Evolutionary conservation across 2,888 invertebrate genomes (phyloP).

Genomic region (Vannuccia rotundouncinata): DNA sequence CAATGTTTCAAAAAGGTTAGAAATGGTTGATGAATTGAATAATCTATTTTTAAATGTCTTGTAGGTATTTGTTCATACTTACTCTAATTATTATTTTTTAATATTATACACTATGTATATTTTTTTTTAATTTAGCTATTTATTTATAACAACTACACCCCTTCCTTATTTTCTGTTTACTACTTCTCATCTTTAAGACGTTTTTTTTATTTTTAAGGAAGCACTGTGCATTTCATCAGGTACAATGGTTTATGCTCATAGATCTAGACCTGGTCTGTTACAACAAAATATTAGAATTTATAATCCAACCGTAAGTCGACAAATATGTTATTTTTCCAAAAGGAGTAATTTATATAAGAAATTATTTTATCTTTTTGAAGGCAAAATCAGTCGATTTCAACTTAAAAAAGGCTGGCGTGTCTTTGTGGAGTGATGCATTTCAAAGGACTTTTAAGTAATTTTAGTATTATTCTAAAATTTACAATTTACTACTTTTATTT

Average conservation of each 20-base stretch:
- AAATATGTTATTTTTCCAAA: too few relatives aligned
- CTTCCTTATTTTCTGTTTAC: too few relatives aligned
- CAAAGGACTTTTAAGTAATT: not conserved
- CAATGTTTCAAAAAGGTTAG: not conserved
- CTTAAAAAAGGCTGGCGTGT: not conserved
- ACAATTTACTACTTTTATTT: not conserved
- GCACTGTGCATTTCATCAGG: not conserved
- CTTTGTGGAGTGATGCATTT: not conserved
- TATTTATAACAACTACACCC: too few relatives aligned
- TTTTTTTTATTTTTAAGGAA: not conserved
- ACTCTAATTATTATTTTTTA: too few relatives aligned
- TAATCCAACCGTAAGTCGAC: constrained; percentile 63
- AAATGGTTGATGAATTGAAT: too few relatives aligned
- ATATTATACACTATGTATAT: too few relatives aligned
- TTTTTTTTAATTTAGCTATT: too few relatives aligned
- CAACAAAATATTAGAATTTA: constrained; percentile 73
- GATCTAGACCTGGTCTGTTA: constrained; percentile 69
- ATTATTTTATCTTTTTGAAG: not conserved
- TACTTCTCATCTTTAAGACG: too few relatives aligned
- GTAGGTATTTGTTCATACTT: too few relatives aligned
- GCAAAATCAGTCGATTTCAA: not conserved
- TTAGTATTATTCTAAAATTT: not conserved
- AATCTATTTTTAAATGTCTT: too few relatives aligned
- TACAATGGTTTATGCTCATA: constrained; percentile 64
- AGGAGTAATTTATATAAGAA: too few relatives aligned